phyloP scores from a whole-genome alignment of 2,113 vertebrate species.

The Motacilla tschutschensis region DNA sequence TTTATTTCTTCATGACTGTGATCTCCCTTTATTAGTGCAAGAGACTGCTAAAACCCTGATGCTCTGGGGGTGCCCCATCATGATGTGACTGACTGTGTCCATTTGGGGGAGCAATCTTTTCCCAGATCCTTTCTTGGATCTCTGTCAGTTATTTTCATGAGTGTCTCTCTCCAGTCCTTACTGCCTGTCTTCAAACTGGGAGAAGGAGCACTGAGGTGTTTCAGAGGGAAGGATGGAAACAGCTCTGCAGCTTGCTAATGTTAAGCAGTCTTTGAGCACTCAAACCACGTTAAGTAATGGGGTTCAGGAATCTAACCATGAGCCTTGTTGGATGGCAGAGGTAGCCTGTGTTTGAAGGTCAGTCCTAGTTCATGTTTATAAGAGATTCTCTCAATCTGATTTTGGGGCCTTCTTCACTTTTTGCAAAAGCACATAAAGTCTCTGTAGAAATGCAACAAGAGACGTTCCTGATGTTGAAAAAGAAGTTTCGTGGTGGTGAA shows the following conservation, averaged over 20 bases:
- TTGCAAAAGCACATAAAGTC: background rate
- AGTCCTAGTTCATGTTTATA: background rate
- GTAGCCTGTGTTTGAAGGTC: background rate
- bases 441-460: background rate
- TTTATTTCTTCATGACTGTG: background rate
- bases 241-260: rapidly evolving
- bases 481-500: background rate
- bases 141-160: background rate
- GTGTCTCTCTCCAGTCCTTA: background rate
- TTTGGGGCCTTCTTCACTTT: background rate
- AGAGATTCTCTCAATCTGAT: background rate
- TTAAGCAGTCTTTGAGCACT: background rate
- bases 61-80: background rate
- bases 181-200: background rate
- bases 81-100: background rate
- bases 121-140: background rate
- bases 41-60: background rate
- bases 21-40: background rate
- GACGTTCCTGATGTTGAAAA: background rate
- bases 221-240: background rate
- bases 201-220: background rate
- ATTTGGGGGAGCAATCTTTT: background rate
- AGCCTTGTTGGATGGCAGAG: background rate
- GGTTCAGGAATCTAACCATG: background rate
- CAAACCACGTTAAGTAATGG: background rate